These are phyloP conservation scores for Spodoptera litura DNA, from an alignment of 1,140 invertebrate species.

Conservation along the genomic window DNA sequence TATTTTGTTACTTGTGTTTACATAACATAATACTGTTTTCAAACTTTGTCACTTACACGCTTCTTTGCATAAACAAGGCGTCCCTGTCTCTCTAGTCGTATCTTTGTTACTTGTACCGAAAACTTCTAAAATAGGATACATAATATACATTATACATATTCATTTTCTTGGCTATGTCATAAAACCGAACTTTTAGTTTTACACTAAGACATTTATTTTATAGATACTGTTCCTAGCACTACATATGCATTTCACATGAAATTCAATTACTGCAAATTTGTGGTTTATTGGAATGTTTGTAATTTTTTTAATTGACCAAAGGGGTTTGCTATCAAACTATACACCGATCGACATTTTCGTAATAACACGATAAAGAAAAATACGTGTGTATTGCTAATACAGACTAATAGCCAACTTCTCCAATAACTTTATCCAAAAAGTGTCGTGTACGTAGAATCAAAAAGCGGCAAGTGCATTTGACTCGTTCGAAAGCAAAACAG, in stretches of 20 bases:
- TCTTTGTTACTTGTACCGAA: conserved; percentile 9
- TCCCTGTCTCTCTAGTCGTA: conserved; percentile 6
- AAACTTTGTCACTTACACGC: conserved; percentile 25
- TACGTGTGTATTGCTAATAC: no score
- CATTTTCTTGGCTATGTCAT: conserved; percentile 3
- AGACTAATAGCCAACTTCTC: not conserved
- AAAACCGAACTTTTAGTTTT: not conserved
- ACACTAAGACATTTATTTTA: no score
- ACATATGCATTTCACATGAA: not conserved
- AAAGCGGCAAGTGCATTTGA: conserved; percentile 53
- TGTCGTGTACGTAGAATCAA: conserved; percentile 52
- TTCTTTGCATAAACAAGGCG: conserved; percentile 31
- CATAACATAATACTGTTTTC: conserved; percentile 27
- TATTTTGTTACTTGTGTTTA: conserved; percentile 43
- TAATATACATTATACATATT: not conserved
- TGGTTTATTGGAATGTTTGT: no score
- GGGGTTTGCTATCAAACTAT: no score
- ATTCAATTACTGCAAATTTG: no score
- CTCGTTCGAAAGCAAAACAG: conserved; percentile 63
- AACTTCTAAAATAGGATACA: not conserved
- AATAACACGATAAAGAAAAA: no score
- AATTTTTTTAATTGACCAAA: no score
- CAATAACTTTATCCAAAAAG: conserved; percentile 6
- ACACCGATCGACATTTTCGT: no score
- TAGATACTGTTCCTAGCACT: no score